These are phyloP conservation scores for Tragelaphus eurycerus DNA, from an alignment of 2,797 vertebrate genomes.

Conservation along the genomic window DNA sequence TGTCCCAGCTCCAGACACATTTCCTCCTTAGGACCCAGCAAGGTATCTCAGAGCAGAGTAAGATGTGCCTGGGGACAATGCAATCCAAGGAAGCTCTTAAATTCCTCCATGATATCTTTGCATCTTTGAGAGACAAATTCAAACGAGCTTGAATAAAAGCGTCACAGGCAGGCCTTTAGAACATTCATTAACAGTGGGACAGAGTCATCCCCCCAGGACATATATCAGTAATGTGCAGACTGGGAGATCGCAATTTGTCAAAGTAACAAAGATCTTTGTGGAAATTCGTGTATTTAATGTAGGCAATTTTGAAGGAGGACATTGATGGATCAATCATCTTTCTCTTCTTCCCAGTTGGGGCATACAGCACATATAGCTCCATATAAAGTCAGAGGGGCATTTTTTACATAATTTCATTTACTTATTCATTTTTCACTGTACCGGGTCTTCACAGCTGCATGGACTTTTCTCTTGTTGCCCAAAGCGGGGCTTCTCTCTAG, in stretches of 20 bases:
- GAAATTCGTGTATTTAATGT: too few species aligned
- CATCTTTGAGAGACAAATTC: slow-evolving; percentile 71
- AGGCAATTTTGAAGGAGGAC: too few species aligned
- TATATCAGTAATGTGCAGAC: too few species aligned
- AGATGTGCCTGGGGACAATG: slow-evolving; percentile 76
- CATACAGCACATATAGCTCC: not conserved
- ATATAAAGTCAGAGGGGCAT: not conserved
- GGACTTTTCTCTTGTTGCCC: too few species aligned
- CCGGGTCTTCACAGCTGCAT: too few species aligned
- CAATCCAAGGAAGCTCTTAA: not conserved
- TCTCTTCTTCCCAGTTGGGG: not conserved
- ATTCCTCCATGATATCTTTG: slow-evolving; percentile 68
- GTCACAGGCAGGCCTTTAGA: not conserved
- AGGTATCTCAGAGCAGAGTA: slow-evolving; percentile 73
- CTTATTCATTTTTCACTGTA: too few species aligned
- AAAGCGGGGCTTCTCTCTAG: too few species aligned
- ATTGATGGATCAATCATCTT: too few species aligned
- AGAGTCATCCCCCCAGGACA: not conserved
- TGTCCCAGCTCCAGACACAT: slow-evolving; percentile 2
- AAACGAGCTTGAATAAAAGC: not conserved
- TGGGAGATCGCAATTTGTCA: too few species aligned
- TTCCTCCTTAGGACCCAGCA: slow-evolving; percentile 79
- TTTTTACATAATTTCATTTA: too few species aligned
- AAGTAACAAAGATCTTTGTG: too few species aligned
- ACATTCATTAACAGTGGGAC: not conserved